Evolutionary conservation across 2,113 vertebrate genomes (phyloP).

Genomic region (pig (Sus scrofa)): DNA sequence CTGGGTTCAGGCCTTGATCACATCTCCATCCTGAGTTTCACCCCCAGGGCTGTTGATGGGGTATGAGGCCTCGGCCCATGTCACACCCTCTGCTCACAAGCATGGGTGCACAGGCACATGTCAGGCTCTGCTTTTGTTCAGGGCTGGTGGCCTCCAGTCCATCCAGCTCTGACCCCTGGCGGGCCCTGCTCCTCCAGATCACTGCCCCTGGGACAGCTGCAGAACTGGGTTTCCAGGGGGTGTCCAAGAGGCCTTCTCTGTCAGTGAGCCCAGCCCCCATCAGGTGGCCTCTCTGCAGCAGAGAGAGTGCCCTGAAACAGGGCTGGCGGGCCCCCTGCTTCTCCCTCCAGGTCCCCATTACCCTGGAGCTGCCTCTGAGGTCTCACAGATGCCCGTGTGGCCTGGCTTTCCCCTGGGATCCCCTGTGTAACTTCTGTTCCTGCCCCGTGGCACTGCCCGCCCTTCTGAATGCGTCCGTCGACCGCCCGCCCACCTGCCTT

Average conservation of each 20-base stretch:
- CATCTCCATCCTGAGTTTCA: not conserved
- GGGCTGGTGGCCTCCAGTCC: not conserved
- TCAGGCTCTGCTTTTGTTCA: not conserved
- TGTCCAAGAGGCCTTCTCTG: not conserved
- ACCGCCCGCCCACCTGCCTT: not conserved
- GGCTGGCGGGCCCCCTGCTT: not conserved
- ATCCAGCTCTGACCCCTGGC: not conserved
- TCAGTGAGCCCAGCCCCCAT: fast-evolving
- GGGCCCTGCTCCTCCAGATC: not conserved
- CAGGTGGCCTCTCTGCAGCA: not conserved
- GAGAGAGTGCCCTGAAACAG: not conserved
- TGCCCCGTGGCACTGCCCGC: fast-evolving
- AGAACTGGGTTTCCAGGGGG: not conserved
- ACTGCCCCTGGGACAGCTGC: not conserved
- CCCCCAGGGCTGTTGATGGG: fast-evolving
- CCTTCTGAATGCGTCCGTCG: fast-evolving
- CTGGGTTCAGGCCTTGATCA: fast-evolving
- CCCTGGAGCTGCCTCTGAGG: not conserved
- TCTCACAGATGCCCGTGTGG: no score
- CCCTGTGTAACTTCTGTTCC: not conserved
- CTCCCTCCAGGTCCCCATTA: not conserved
- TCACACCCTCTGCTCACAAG: no score
- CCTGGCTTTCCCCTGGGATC: not conserved
- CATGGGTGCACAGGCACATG: not conserved
- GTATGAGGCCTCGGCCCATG: not conserved